These are phyloP conservation scores for Deilephila porcellus DNA, from an alignment of 2,888 invertebrate species.

Conservation along the genomic window DNA sequence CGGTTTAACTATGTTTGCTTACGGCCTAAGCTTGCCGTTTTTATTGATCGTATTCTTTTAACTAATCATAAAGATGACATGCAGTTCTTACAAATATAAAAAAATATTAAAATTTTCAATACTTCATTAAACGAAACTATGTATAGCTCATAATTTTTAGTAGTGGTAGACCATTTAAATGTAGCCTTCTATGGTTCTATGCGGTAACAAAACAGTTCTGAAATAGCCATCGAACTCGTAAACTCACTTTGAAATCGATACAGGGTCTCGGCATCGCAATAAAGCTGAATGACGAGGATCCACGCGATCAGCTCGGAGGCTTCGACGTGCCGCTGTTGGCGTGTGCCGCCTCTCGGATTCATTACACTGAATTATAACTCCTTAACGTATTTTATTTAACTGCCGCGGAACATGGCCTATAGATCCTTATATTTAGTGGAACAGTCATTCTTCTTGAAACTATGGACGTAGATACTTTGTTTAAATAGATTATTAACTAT, in stretches of 20 bases:
- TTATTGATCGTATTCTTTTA: not conserved
- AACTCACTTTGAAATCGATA: slow-evolving; percentile 63
- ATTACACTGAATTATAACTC: slow-evolving; percentile 23
- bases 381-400: slow-evolving; percentile 18
- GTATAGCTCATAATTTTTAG: not conserved
- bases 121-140: not conserved
- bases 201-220: slow-evolving; percentile 27
- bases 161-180: not conserved
- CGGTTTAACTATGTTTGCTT: not conserved
- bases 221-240: slow-evolving; percentile 61
- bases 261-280: slow-evolving; percentile 45
- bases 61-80: no score
- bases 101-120: not conserved
- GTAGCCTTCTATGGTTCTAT: not conserved
- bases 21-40: not conserved
- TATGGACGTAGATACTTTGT: not conserved
- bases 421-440: not conserved
- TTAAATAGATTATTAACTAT: no score
- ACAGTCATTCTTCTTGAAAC: not conserved
- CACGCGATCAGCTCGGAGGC: slow-evolving; percentile 52
- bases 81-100: not conserved
- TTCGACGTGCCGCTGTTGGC: slow-evolving; percentile 30
- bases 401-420: slow-evolving; percentile 4
- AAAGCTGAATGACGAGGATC: slow-evolving; percentile 54
- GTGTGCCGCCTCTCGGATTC: slow-evolving; percentile 22